These are phyloP conservation scores for Pempheris klunzingeri DNA, from an alignment of 2,797 vertebrate species.

Conservation along the genomic window DNA sequence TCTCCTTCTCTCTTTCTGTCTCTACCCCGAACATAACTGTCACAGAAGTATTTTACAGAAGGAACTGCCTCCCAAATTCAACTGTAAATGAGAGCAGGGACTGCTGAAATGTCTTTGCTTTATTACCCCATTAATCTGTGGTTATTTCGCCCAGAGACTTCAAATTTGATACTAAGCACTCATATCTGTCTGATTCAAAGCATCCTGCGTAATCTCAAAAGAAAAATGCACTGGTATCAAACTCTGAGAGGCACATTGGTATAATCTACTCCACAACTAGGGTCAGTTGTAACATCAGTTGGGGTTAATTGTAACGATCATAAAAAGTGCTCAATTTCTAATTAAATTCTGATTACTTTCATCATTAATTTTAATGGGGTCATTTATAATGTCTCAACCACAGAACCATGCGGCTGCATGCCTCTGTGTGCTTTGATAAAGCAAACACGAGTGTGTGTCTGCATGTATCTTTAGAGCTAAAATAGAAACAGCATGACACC, in stretches of 20 bases:
- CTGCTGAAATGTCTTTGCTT: constrained; percentile 41
- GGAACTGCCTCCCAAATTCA: constrained; percentile 44
- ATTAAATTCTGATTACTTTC: constrained; percentile 80
- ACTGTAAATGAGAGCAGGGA: constrained; percentile 52
- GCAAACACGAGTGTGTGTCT: constrained; percentile 33
- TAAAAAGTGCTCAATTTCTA: constrained; percentile 76
- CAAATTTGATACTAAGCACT: constrained; percentile 37
- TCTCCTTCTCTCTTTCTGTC: constrained; percentile 21
- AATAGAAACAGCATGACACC: constrained; percentile 49
- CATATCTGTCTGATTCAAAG: constrained; percentile 46
- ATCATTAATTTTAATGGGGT: constrained; percentile 80
- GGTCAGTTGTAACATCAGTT: constrained; percentile 73
- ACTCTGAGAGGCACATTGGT: constrained; percentile 34
- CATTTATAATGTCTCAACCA: constrained; percentile 74
- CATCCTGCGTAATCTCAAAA: constrained; percentile 38
- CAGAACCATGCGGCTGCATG: constrained; percentile 35
- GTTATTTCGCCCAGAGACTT: constrained; percentile 47
- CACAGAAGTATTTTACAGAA: constrained; percentile 44
- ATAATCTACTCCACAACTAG: constrained; percentile 49
- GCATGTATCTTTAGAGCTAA: constrained; percentile 18
- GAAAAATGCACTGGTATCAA: constrained; percentile 35
- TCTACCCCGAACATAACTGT: constrained; percentile 52
- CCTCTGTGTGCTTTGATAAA: constrained; percentile 42
- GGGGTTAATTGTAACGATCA: constrained; percentile 76
- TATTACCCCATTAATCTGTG: constrained; percentile 62